Percentiles rank a stretch among this genome's conserved stretches.
phyloP scores from a whole-genome alignment of 92 coral and sea anemone genomes.

The Porites divaricata region DNA sequence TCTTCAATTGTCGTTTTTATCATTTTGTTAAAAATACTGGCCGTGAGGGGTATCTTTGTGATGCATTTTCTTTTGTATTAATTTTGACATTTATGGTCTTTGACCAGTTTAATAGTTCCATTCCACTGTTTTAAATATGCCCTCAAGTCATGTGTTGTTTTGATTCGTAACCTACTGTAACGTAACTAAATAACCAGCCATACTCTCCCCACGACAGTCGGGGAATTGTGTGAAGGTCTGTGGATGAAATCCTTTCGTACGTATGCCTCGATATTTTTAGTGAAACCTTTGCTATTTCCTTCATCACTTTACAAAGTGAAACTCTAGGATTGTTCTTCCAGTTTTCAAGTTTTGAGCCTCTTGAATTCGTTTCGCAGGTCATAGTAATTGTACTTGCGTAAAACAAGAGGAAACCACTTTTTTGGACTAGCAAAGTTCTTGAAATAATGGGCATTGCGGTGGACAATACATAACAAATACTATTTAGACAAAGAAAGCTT shows the following conservation, averaged over 20 bases:
- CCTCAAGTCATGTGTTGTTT: constrained; percentile 34
- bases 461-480: neutral
- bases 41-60: no score
- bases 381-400: constrained; percentile 6
- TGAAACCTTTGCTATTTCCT: no score
- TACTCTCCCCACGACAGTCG: no score
- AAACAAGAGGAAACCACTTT: neutral
- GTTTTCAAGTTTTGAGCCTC: no score
- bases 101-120: constrained; percentile 3
- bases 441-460: neutral
- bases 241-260: no score
- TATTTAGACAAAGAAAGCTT: neutral
- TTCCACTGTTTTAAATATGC: constrained; percentile 26
- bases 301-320: no score
- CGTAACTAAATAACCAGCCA: no score
- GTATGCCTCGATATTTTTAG: no score
- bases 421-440: neutral
- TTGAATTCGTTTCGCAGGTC: neutral
- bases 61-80: neutral
- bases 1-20: no score
- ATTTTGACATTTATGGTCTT: neutral
- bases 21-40: no score
- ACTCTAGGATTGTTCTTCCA: no score
- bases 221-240: no score
- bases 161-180: constrained; percentile 3